phyloP scores from a whole-genome alignment of 2,113 vertebrate species.

The Carassius gibelio region DNA sequence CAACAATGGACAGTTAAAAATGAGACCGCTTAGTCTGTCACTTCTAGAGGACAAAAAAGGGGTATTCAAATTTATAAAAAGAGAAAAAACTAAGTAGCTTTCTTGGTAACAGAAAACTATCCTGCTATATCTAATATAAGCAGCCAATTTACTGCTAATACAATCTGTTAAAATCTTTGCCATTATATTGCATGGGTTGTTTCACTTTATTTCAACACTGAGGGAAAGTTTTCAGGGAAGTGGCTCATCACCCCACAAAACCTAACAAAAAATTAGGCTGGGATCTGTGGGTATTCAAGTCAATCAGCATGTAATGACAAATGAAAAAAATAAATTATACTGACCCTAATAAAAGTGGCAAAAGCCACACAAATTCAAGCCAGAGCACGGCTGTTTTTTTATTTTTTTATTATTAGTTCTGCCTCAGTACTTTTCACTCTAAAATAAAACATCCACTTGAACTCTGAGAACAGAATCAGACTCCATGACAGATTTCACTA shows the following conservation, averaged over 20 bases:
- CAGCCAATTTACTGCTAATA: conserved; percentile 16
- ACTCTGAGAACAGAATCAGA: not conserved
- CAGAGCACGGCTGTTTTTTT: not conserved
- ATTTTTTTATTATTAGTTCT: not conserved
- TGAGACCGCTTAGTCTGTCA: not conserved
- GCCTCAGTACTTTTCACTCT: conserved; percentile 22
- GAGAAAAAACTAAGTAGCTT: not conserved
- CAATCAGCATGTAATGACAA: conserved; percentile 3
- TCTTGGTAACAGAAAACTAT: not conserved
- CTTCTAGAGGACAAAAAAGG: not conserved
- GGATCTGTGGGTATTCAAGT: conserved; percentile 21
- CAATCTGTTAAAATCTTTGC: not conserved
- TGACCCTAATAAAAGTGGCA: not conserved
- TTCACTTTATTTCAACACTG: conserved; percentile 25
- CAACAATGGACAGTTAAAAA: not conserved
- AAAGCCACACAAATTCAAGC: not conserved
- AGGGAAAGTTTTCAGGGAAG: not conserved
- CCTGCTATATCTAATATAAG: not conserved
- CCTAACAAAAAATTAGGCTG: conserved; percentile 14
- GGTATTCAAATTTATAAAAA: conserved; percentile 1
- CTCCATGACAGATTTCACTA: not conserved
- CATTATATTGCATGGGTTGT: conserved; percentile 24
- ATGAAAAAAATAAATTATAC: conserved; percentile 4
- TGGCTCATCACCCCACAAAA: conserved; percentile 20
- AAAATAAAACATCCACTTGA: conserved; percentile 19